phyloP scores from a whole-genome alignment of 2,797 vertebrate species.

The Sarcophilus harrisii region DNA sequence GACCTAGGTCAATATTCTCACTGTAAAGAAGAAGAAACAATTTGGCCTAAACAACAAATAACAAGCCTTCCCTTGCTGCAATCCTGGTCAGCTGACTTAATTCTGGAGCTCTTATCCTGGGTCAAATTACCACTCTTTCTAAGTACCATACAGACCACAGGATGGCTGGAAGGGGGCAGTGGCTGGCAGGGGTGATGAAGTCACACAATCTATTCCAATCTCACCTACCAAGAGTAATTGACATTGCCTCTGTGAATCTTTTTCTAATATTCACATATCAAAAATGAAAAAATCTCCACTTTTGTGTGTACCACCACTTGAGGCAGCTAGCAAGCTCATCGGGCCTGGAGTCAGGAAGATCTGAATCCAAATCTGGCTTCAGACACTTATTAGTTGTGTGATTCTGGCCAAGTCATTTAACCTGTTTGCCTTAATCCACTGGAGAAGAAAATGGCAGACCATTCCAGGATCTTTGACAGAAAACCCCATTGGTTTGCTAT shows the following conservation, averaged over 20 bases:
- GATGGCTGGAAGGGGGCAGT: neutral
- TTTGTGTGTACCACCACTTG: neutral
- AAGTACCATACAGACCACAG: neutral
- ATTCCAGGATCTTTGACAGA: neutral
- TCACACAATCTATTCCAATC: neutral
- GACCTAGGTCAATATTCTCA: neutral
- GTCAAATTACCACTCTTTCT: neutral
- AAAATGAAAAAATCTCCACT: slow-evolving; percentile 21
- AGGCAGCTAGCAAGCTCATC: neutral
- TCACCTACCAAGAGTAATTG: neutral
- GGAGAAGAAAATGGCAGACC: neutral
- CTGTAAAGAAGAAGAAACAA: neutral
- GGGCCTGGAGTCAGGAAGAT: neutral
- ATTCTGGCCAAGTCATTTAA: neutral
- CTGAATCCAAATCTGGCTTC: neutral
- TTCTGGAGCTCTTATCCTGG: neutral
- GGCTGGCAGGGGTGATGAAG: neutral
- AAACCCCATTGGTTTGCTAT: neutral
- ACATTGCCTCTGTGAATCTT: neutral
- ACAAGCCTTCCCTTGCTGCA: neutral
- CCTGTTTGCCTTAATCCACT: neutral
- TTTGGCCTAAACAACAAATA: neutral
- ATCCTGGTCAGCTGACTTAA: neutral
- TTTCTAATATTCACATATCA: neutral
- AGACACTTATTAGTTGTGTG: neutral